These are phyloP conservation scores for Brachionus manjavacas DNA, from an alignment of 1,140 invertebrate genomes.

Conservation along the genomic window DNA sequence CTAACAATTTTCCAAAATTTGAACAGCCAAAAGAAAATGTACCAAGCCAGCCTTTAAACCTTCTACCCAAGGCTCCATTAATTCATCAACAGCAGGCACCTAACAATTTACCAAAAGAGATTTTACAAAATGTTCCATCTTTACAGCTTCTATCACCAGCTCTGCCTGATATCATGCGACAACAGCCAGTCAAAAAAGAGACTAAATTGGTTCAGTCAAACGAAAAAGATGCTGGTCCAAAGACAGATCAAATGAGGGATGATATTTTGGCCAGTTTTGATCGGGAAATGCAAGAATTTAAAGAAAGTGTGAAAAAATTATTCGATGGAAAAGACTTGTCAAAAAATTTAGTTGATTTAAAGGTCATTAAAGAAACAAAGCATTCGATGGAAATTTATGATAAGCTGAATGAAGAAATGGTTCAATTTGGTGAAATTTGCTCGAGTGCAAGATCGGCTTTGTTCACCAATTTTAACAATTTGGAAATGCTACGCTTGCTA, in stretches of 20 bases:
- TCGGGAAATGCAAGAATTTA: conserved; percentile 18
- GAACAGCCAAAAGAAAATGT: not conserved
- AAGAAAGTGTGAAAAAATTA: not conserved
- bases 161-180: not conserved
- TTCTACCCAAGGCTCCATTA: not conserved
- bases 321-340: not conserved
- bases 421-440: not conserved
- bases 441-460: not conserved
- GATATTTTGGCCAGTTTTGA: not conserved
- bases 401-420: not conserved
- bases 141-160: not conserved
- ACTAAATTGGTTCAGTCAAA: not conserved
- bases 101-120: not conserved
- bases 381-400: not conserved
- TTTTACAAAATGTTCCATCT: not conserved
- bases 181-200: not conserved
- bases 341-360: not conserved
- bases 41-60: not conserved
- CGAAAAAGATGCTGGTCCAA: not conserved
- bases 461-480: conserved; percentile 20
- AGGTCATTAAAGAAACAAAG: not conserved
- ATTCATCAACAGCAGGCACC: not conserved
- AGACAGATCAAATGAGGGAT: not conserved
- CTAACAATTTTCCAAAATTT: not conserved
- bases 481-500: conserved; percentile 1